A percentile compares a stretch with the other conserved stretches of the same genome.
Conservation (phyloP, 2,888 invertebrate species). For the Drosophila yooni region DNA sequence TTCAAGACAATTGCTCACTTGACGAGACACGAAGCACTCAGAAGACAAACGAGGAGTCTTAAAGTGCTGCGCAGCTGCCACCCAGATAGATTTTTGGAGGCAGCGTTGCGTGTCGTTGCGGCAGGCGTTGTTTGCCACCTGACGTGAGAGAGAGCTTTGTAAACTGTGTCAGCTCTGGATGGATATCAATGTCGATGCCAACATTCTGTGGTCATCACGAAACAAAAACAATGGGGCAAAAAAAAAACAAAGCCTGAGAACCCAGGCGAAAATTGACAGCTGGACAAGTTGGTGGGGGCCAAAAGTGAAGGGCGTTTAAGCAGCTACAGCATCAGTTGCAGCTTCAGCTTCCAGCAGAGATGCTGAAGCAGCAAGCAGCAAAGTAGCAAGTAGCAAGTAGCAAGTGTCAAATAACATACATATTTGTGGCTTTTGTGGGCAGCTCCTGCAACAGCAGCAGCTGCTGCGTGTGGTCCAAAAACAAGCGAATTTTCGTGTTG, state of each 20-base stretch:
- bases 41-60: not conserved
- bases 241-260: constrained; percentile 26
- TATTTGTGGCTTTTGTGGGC: constrained; percentile 72
- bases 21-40: constrained; percentile 28
- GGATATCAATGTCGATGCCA: constrained; percentile 44
- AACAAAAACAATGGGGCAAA: not conserved
- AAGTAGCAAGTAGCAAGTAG: constrained; percentile 20
- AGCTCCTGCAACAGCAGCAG: constrained; percentile 37
- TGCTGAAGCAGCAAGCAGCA: constrained; percentile 17
- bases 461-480: constrained; percentile 69
- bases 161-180: constrained; percentile 53
- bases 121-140: constrained; percentile 52
- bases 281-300: constrained; percentile 39
- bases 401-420: constrained; percentile 65
- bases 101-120: constrained; percentile 49
- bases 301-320: constrained; percentile 74
- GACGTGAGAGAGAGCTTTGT: constrained; percentile 40
- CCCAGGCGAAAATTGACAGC: constrained; percentile 67
- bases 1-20: constrained; percentile 82
- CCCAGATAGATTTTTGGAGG: constrained; percentile 27
- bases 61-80: constrained; percentile 34
- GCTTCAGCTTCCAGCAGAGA: constrained; percentile 10
- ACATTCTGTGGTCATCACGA: constrained; percentile 63
- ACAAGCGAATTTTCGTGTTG: constrained; percentile 12
- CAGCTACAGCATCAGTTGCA: constrained; percentile 24